Base-by-base conservation (phyloP, 2,888 invertebrate species). In the Plutella xylostella region DNA sequence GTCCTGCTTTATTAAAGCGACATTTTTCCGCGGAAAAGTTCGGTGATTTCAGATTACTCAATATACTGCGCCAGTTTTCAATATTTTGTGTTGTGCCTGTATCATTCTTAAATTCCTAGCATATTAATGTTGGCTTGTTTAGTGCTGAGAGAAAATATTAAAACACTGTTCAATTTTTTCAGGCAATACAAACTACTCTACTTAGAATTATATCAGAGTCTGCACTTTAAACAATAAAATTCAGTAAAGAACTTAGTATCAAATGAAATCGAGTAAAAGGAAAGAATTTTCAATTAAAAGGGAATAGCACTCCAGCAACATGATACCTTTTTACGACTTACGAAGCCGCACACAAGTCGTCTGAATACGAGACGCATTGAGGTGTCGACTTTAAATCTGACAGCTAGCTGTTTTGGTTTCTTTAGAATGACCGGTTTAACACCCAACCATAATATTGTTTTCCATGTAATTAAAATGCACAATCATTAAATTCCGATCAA, bases 271-370 rank as follows among this genome's bases (percentile, higher is more conserved):
- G n/a, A n/a, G n/a, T 59, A 60, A 59, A 61, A 62, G 58, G 57
- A 58, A 65, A 63, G 54, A 53, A 64, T 65, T 68, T 63, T 57
- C 60, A 65, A 72, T 66, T 65, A 73, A 72, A 72, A 71, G 66
- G 74, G 74, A 77, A 77, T 74, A 71, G 68, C 70, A 73, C 75
- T 74, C 75, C 75, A 77, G 80, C 72, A 74, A 82, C 65, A 60
- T 63, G 79, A 82, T 75, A 77, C 61, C 61, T 75, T 75, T 72
- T 75, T 42, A 79, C 77, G 75, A 80, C 79, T 82, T 75, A 73
- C 65, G 82, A 82, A 82, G 76, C 80, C 82, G 25, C 37, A 55
- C 75, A 78, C 55, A 60, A 69, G 63, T 19, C 12, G 34, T 34
- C 65, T 61, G 65, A 68, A 63, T 58, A 65, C 59, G 63, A 56